Evolutionary conservation across 2,797 vertebrate species (phyloP).

Genomic region (Jordanella pulchra): DNA sequence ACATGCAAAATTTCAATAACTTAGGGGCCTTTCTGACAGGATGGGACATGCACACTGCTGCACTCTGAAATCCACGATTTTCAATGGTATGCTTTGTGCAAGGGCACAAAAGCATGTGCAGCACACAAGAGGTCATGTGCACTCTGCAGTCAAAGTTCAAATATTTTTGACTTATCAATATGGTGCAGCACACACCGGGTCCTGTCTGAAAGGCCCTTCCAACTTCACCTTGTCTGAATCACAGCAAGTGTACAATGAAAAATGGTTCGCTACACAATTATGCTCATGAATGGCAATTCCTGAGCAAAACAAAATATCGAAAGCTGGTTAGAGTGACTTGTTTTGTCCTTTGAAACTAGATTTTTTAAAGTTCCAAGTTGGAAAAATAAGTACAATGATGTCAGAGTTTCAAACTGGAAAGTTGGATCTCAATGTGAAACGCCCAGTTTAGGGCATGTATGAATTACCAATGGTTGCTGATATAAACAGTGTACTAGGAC

Average conservation of each 20-base stretch:
- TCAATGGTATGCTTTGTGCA: too few relatives aligned
- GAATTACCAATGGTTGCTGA: not conserved
- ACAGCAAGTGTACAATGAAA: not conserved
- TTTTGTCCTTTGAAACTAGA: not conserved
- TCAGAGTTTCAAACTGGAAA: not conserved
- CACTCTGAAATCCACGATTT: too few relatives aligned
- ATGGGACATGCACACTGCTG: too few relatives aligned
- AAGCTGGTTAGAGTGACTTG: not conserved
- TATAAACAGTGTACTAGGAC: not conserved
- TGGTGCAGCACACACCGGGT: too few relatives aligned
- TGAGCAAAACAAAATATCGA: not conserved
- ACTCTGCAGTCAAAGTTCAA: too few relatives aligned
- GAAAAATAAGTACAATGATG: not conserved
- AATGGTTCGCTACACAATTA: not conserved
- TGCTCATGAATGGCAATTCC: not conserved
- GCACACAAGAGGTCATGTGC: too few relatives aligned
- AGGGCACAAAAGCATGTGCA: too few relatives aligned
- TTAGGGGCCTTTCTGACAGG: too few relatives aligned
- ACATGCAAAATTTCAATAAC: not conserved
- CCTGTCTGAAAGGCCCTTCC: too few relatives aligned
- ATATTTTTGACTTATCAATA: too few relatives aligned
- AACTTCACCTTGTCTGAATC: not conserved
- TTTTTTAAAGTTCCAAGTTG: not conserved
- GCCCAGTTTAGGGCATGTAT: not conserved
- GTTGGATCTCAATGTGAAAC: not conserved